These are phyloP conservation scores for Cyanistes caeruleus DNA, from an alignment of 2,113 vertebrate genomes.

Conservation along the genomic window DNA sequence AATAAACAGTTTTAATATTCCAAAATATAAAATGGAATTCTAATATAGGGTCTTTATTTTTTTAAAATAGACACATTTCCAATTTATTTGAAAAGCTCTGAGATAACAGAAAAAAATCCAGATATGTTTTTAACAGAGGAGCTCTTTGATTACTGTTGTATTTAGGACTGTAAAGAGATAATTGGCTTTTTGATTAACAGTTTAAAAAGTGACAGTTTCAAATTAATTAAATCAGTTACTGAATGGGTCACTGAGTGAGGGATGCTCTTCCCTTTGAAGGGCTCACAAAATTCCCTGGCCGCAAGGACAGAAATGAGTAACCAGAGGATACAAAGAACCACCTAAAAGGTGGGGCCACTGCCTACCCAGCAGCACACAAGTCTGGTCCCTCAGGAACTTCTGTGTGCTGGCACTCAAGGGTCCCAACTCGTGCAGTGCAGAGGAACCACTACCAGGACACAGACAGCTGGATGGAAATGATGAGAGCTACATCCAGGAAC, in stretches of 20 bases:
- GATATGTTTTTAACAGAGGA: not conserved
- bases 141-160: not conserved
- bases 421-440: accelerated
- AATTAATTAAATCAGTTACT: conserved; percentile 34
- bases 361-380: not conserved
- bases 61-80: not conserved
- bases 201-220: conserved; percentile 41
- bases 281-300: not conserved
- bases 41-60: not conserved
- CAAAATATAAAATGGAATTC: not conserved
- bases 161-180: not conserved
- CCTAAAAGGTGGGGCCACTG: not conserved
- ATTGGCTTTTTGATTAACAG: not conserved
- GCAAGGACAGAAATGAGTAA: not conserved
- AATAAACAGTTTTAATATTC: not conserved
- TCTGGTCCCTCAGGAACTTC: not conserved
- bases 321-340: not conserved
- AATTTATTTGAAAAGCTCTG: not conserved
- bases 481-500: not conserved
- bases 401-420: not conserved
- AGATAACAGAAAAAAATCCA: not conserved
- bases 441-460: not conserved
- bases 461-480: not conserved
- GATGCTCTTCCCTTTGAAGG: not conserved
- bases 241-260: not conserved